Evolutionary conservation across 2,888 invertebrate genomes (phyloP), one percentile per base, ranked within the genome.

Genomic region (Sarcophaga caerulescens): DNA sequence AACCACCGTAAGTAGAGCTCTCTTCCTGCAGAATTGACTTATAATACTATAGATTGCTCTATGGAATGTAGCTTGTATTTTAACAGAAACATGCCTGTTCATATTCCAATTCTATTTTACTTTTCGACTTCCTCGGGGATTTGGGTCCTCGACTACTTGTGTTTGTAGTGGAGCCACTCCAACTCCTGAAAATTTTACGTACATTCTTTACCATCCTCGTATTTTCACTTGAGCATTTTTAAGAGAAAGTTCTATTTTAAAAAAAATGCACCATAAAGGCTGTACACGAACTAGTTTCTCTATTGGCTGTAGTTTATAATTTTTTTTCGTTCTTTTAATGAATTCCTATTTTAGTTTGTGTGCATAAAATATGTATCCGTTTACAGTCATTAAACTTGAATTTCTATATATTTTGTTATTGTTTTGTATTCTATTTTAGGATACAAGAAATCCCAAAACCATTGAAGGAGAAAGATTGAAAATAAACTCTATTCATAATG

Each of bases 401-500:
- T 52, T 52, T 52, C 52, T n/a, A n/a, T n/a, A 14, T 14, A 14
- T 52, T 52, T 47, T 14, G 14, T 52, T 52, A 1, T 52, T 52
- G 4, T 17, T 52, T 52, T 52, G 4, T 52, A 5, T 52, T 52
- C 14, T 52, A 14, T 52, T 17, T 52, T 52, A 52, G 79, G 84
- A 47, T 70, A 69, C n/a, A 83, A 76, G 17, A 47, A 74, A 47
- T 57, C 23, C 47, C 60, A 17, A 3, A 70, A 14, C 45, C 60
- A 59, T 19, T 70, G 62, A 47, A 75, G 23, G 23, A 35, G 80
- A 69, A 80, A 75, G 63, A 85, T 77, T 83, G 63, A 76, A 63
- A 77, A 80, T 23, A 85, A 80, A 74, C 68, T 68, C 52, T n/a
- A 66, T 75, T 69, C 19, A 75, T 68, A 81, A 84, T 86, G 86